Conservation (phyloP, 2,113 vertebrate species). For the Tachuris rubrigastra region DNA sequence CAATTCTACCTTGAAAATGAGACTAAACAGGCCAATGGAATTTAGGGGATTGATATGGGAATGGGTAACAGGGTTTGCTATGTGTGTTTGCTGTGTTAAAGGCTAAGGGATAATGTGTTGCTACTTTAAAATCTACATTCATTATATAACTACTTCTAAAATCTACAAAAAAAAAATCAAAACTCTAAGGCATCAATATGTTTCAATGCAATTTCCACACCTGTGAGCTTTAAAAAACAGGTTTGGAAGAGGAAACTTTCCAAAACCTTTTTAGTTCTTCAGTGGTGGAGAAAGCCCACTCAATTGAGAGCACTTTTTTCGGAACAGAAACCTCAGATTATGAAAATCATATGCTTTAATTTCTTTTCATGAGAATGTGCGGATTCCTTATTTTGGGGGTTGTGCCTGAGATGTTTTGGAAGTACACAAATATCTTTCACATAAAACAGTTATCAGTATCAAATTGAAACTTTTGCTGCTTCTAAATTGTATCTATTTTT, state of each 20-base stretch:
- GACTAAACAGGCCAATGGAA: too few relatives aligned
- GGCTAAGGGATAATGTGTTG: too few relatives aligned
- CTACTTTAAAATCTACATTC: too few relatives aligned
- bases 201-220: background rate
- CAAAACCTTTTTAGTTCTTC: background rate
- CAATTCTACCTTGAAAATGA: too few relatives aligned
- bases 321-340: background rate
- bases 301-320: background rate
- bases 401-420: background rate
- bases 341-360: background rate
- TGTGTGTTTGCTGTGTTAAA: too few relatives aligned
- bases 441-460: background rate
- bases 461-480: background rate
- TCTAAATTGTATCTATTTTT: background rate
- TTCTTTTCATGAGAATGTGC: background rate
- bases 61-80: too few relatives aligned
- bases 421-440: background rate
- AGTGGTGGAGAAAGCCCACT: background rate
- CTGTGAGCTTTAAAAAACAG: background rate
- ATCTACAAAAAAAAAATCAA: too few relatives aligned
- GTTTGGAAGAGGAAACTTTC: background rate
- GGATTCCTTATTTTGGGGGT: background rate
- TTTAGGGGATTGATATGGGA: too few relatives aligned
- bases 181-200: too few relatives aligned
- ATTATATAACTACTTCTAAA: too few relatives aligned